These are phyloP conservation scores for Rhabdomys dilectus DNA, from an alignment of 2,113 vertebrate genomes.

Conservation along the genomic window DNA sequence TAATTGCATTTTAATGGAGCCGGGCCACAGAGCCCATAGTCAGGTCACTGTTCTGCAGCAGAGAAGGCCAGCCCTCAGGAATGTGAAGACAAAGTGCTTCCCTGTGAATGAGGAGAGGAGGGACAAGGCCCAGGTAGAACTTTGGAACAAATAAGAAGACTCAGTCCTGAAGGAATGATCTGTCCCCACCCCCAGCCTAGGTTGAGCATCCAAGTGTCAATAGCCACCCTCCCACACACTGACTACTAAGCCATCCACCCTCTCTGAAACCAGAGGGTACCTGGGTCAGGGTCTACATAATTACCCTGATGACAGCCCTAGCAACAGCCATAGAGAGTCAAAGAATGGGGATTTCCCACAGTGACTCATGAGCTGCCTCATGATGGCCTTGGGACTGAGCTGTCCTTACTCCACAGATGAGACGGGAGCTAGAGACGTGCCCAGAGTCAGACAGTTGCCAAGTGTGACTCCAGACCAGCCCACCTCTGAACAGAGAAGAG, in stretches of 20 bases:
- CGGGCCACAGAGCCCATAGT: not conserved
- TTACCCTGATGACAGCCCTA: not conserved
- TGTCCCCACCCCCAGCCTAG: not conserved
- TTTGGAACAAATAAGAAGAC: not conserved
- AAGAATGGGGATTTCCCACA: not conserved
- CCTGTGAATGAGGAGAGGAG: not conserved
- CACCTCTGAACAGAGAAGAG: not conserved
- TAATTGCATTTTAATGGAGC: slow-evolving; percentile 55
- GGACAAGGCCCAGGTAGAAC: not conserved
- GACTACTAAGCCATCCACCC: not conserved
- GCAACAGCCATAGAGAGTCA: not conserved
- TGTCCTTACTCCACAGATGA: not conserved
- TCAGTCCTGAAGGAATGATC: not conserved
- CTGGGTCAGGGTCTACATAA: not conserved
- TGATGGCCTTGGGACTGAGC: too few relatives aligned
- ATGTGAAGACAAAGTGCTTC: not conserved
- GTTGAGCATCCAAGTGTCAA: not conserved
- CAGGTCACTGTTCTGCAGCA: not conserved
- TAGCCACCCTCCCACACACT: fast-evolving
- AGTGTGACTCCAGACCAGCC: not conserved
- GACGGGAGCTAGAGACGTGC: not conserved
- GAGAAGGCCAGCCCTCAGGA: not conserved
- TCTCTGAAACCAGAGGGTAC: not conserved
- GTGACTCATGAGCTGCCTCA: not conserved
- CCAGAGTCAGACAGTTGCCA: not conserved